phyloP scores from a whole-genome alignment of 2,113 vertebrate genomes.

The Nematolebias whitei region DNA sequence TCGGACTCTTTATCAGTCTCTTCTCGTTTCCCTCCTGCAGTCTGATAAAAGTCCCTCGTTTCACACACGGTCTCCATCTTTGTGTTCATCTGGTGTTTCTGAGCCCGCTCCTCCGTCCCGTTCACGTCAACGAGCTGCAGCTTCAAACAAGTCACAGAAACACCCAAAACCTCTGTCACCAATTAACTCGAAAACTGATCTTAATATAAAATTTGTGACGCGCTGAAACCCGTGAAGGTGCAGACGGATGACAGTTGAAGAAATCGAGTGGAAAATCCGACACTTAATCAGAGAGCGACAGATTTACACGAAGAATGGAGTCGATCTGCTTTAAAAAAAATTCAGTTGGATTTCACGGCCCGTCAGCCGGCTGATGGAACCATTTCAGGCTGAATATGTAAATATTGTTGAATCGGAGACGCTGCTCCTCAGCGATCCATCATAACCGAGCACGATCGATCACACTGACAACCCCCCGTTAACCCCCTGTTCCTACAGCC shows the following conservation, averaged over 20 bases:
- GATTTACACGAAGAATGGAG: conserved; percentile 9
- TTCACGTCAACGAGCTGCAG: conserved; percentile 4
- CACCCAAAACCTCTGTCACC: too few relatives aligned
- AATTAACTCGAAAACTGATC: too few relatives aligned
- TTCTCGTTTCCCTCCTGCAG: background rate
- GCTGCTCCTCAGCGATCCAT: conserved; percentile 52
- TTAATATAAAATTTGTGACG: background rate
- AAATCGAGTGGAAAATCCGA: background rate
- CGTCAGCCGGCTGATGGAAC: conserved; percentile 35
- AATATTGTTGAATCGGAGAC: conserved; percentile 67
- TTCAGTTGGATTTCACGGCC: background rate
- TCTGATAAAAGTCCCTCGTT: conserved; percentile 29
- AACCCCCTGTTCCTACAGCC: background rate
- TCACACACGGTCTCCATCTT: conserved; percentile 21
- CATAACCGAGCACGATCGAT: conserved; percentile 61
- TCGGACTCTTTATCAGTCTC: background rate
- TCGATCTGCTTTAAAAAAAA: conserved; percentile 7
- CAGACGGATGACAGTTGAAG: background rate
- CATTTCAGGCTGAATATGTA: conserved; percentile 63
- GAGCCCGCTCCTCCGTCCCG: conserved; percentile 8
- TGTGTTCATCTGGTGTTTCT: conserved; percentile 2
- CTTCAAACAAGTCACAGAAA: background rate
- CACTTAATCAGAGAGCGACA: conserved; percentile 5
- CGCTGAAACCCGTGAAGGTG: background rate
- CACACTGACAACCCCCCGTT: conserved; percentile 46